phyloP scores from a whole-genome alignment of 1,140 invertebrate species.

The Eupristina koningsbergeri region DNA sequence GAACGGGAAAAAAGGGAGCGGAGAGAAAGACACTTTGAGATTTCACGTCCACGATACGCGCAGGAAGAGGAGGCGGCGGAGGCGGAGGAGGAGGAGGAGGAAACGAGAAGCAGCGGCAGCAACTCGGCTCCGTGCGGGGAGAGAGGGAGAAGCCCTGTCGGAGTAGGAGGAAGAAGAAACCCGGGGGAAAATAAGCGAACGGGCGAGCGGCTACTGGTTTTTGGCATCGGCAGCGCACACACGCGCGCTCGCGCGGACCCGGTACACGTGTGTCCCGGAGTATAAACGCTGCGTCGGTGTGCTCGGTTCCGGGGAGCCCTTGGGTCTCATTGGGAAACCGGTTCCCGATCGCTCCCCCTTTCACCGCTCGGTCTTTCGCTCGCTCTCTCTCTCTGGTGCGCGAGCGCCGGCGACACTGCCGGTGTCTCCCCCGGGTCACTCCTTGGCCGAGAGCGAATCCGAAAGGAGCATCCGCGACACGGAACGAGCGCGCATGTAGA shows the following conservation, averaged over 20 bases:
- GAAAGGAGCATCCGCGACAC: too few species aligned
- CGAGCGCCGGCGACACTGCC: neutral
- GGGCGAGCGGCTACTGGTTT: neutral
- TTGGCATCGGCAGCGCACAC: neutral
- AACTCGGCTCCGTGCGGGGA: neutral
- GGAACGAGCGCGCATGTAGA: neutral
- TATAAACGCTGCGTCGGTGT: too few species aligned
- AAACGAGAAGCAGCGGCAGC: neutral
- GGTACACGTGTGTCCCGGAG: too few species aligned
- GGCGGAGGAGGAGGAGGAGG: neutral
- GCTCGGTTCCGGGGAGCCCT: too few species aligned
- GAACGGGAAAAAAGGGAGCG: constrained; percentile 15
- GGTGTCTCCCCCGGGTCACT: neutral
- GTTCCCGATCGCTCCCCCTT: too few species aligned
- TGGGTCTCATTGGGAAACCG: too few species aligned
- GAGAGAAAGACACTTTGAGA: constrained; percentile 34
- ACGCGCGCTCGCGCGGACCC: too few species aligned
- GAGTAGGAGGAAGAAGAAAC: neutral
- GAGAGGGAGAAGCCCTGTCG: neutral
- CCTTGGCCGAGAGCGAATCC: too few species aligned
- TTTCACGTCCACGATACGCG: constrained; percentile 18
- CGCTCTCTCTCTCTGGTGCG: too few species aligned
- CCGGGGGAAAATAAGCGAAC: neutral
- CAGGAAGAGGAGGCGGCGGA: neutral
- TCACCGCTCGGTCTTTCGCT: too few species aligned